Percentiles rank a stretch among this genome's conserved stretches.
Conservation (phyloP, 2,797 vertebrate genomes). For the Phataginus tetradactyla region DNA sequence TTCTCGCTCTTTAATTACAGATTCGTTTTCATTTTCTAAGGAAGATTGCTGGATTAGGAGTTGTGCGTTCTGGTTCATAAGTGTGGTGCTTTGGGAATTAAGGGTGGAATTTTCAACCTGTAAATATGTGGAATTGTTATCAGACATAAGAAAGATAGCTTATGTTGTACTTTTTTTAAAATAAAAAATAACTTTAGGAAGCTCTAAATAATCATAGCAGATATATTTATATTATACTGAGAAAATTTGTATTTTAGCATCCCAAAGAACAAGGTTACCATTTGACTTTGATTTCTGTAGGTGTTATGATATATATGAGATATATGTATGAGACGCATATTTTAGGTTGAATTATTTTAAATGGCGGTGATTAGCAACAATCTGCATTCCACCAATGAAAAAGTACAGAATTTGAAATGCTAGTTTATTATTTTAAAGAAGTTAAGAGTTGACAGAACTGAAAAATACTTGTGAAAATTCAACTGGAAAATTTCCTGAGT, state of each 20-base stretch:
- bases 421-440: constrained; percentile 43
- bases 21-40: constrained; percentile 94
- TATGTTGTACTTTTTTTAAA: constrained; percentile 13
- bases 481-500: constrained; percentile 2
- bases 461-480: constrained; percentile 42
- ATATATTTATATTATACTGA: neutral
- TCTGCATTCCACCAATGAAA: neutral
- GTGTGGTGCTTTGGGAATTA: constrained; percentile 93
- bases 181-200: constrained; percentile 27
- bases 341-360: constrained; percentile 51
- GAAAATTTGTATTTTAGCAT: constrained; percentile 36
- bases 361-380: constrained; percentile 9
- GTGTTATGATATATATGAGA: neutral
- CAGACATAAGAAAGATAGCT: constrained; percentile 22
- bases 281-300: constrained; percentile 51
- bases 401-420: constrained; percentile 30
- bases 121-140: constrained; percentile 42
- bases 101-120: constrained; percentile 98
- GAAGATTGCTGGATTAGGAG: constrained; percentile 95
- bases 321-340: neutral
- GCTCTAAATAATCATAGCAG: neutral
- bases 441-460: neutral
- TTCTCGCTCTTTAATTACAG: constrained; percentile 92
- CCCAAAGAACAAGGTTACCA: constrained; percentile 13
- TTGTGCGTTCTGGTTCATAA: constrained; percentile 98